Percentiles rank a stretch among this genome's conserved stretches.
phyloP scores from a whole-genome alignment of 2,113 vertebrate genomes.

The Callocephalon fimbriatum region DNA sequence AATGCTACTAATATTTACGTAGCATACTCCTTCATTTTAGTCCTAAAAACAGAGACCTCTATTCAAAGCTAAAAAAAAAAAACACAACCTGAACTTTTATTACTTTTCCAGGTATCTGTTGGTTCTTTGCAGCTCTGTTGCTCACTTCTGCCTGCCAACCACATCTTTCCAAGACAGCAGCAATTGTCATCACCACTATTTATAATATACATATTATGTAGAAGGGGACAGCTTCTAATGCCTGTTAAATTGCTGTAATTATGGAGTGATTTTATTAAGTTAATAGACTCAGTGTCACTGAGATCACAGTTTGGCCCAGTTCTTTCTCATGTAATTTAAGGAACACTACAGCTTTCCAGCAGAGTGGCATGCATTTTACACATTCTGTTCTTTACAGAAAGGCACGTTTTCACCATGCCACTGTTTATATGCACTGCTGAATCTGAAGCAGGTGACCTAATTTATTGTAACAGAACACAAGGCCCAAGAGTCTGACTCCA shows the following conservation, averaged over 20 bases:
- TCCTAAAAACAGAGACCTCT: background rate
- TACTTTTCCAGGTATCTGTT: constrained; percentile 13
- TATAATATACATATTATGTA: background rate
- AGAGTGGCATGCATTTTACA: background rate
- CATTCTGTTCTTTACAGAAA: background rate
- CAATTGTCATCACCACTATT: background rate
- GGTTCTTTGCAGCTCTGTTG: background rate
- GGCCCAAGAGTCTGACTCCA: constrained; percentile 5
- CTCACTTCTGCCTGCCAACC: background rate
- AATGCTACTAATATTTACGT: background rate
- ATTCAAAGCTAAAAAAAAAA: background rate
- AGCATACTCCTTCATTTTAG: background rate
- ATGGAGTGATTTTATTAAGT: background rate
- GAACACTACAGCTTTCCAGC: background rate
- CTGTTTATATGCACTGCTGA: background rate
- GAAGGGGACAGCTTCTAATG: background rate
- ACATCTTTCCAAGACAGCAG: background rate
- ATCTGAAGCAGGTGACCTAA: constrained; percentile 34
- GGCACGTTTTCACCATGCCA: background rate
- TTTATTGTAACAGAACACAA: constrained; percentile 1
- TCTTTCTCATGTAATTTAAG: background rate
- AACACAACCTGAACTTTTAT: background rate
- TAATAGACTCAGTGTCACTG: background rate
- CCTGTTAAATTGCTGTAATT: background rate
- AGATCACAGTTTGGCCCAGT: background rate